These are phyloP conservation scores for Chionoecetes opilio DNA, from an alignment of 1,140 invertebrate species.

Conservation along the genomic window DNA sequence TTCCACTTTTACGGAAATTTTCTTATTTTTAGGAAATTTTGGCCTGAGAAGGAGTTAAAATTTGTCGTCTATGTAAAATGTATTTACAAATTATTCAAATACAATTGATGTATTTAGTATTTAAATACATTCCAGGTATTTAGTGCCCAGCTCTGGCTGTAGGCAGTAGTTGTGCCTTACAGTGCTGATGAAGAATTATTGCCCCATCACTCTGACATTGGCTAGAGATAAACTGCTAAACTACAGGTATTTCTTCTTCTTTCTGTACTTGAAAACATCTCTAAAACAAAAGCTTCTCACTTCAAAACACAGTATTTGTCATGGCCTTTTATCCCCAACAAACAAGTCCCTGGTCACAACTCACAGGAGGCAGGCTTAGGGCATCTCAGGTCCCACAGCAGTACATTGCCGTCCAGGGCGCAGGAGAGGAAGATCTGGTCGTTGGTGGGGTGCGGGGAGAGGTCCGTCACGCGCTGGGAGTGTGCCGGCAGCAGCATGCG, in stretches of 20 bases:
- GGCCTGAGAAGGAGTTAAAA: too few relatives aligned
- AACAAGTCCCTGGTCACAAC: background rate
- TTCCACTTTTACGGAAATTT: too few relatives aligned
- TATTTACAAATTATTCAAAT: too few relatives aligned
- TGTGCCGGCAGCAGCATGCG: slow-evolving; percentile 58
- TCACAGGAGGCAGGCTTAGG: slow-evolving; percentile 71
- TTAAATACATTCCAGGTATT: too few relatives aligned
- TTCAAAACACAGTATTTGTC: background rate
- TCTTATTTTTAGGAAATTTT: too few relatives aligned
- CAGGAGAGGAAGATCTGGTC: slow-evolving; percentile 72
- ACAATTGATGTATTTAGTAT: too few relatives aligned
- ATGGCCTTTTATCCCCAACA: background rate
- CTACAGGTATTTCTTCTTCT: background rate
- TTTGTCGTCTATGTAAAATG: too few relatives aligned
- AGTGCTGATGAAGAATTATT: too few relatives aligned
- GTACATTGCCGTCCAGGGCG: slow-evolving; percentile 73
- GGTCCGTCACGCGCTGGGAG: slow-evolving; percentile 60
- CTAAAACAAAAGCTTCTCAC: background rate
- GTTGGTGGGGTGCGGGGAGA: slow-evolving; percentile 68
- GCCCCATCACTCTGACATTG: too few relatives aligned
- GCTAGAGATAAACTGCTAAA: too few relatives aligned
- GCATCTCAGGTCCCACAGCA: slow-evolving; percentile 67
- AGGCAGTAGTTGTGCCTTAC: too few relatives aligned
- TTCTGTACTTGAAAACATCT: background rate
- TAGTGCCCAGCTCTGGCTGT: too few relatives aligned